Base-by-base conservation (phyloP, 2,797 vertebrate genomes). In the Scolopax rusticola region DNA sequence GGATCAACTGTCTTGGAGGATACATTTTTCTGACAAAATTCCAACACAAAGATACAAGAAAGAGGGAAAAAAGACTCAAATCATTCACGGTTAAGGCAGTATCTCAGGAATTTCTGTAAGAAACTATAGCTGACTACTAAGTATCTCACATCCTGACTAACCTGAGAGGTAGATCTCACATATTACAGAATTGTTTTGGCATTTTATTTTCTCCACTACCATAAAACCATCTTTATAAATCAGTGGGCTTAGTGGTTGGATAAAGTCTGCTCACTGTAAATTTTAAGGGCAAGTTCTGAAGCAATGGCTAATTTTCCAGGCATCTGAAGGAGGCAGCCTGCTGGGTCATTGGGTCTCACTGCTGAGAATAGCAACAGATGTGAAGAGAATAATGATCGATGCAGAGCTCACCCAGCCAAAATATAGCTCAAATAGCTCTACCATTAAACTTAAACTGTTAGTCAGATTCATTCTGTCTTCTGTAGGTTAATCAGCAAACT, bases 1-100 rank as follows among this genome's bases (percentile, higher is more conserved):
- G n/a, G 36, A 75, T 71, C 32, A 94, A 77, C 60, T 53, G 33
- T 15, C 36, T 64, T 92, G 84, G 74, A 81, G 43, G 51, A 75
- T 71, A 80, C 2, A 54, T 86, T 93, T 96, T 95, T 47, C 73
- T 90, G 80, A 82, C 73, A 93, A 74, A 91, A 96, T 93, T 95
- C 47, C 68, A 83, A 40, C 18, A 75, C 23, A 61, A 88, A 85
- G n/a, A 57, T 60, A 74, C 21, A 16, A 71, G 40, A 75, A 94
- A 82, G 27, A 45, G 38, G 4, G 1, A 53, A 77, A 76, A 81
- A 63, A 40, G 11, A 14, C 5, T 91, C 47, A 84, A 82, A 92
- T 84, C 56, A 71, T 21, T 57, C 25, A 3, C 51, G 88, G 41
- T 51, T 87, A 75, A 56, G 8, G 33, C 41, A 67, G 23, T 71